Evolutionary conservation across 2,888 invertebrate genomes (phyloP), one percentile per base, ranked within the genome.

Genomic region (Caenorhabditis imperialis): DNA sequence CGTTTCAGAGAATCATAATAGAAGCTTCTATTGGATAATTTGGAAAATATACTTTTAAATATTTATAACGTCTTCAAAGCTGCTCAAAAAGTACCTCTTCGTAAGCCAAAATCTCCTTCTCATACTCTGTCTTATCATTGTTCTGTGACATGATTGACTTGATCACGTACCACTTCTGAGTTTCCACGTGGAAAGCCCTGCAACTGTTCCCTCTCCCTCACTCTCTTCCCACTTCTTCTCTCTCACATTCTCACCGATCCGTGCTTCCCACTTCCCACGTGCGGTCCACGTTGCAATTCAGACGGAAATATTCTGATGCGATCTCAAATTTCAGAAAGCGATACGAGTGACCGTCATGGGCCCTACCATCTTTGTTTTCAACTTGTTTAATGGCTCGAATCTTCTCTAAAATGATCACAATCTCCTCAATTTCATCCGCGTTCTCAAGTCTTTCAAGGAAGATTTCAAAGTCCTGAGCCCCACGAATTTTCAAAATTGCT

Each of bases 121-220:
- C 58, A 47, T 58, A 63, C 23, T 51, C 54, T 37, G 14, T 58
- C 25, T 53, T 57, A 44, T 48, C 48, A 3, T n/a, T 45, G 33
- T 71, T 71, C 6, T 45, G 37, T 30, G 72, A 72, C 4, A 63
- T 1, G n/a, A 63, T 63, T 53, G 72, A 63, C 27, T 72, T 72
- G 38, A 72, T 72, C 25, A 72, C 72, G 42, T 72, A 72, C 62
- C 63, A 72, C 51, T 72, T 63, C 10, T 63, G 18, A n/a, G 72
- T 45, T 58, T 57, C 33, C 25, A 58, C 57, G 35, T 72, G 72
- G 12, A 20, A 53, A 12, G 45, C 72, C 63, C 72, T 72, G 25
- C 37, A 57, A 25, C 51, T 33, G 3, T 16, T 22, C 12, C 7
- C 6, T 12, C 35, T 25, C n/a, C 30, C 14, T 5, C 7, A 10